These are phyloP conservation scores for Sisyra terminalis DNA, from an alignment of 2,888 invertebrate species.

Conservation along the genomic window DNA sequence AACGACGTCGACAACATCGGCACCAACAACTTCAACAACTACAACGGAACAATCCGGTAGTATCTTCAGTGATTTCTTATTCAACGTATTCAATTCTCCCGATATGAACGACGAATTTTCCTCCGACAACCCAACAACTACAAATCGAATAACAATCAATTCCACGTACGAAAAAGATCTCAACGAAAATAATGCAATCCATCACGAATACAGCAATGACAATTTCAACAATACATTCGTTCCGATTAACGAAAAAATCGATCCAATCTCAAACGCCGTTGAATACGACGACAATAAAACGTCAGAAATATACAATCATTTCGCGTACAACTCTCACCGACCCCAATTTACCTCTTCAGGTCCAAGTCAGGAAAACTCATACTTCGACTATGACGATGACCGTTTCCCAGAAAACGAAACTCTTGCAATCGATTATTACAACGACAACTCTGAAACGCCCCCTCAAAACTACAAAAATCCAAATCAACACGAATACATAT, in stretches of 20 bases:
- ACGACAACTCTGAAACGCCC: conserved; percentile 11
- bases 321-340: conserved; percentile 1
- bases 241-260: not conserved
- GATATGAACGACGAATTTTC: conserved; percentile 13
- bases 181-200: conserved; percentile 10
- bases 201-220: conserved; percentile 7
- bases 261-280: too few relatives aligned
- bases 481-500: too few relatives aligned
- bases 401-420: conserved; percentile 4
- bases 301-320: not conserved
- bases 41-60: conserved; percentile 26
- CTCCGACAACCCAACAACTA: conserved; percentile 12
- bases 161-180: conserved; percentile 5
- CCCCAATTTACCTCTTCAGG: conserved; percentile 8
- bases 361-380: conserved; percentile 13
- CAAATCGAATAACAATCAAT: conserved; percentile 12
- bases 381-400: conserved; percentile 11
- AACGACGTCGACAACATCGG: conserved; percentile 17
- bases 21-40: conserved; percentile 16
- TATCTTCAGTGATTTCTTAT: conserved; percentile 25
- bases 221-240: not conserved
- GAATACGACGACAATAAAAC: too few relatives aligned
- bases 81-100: conserved; percentile 26
- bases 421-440: conserved; percentile 13
- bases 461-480: not conserved